These are phyloP conservation scores for Odontamblyopus rebecca DNA, from an alignment of 2,797 vertebrate genomes.

Conservation along the genomic window DNA sequence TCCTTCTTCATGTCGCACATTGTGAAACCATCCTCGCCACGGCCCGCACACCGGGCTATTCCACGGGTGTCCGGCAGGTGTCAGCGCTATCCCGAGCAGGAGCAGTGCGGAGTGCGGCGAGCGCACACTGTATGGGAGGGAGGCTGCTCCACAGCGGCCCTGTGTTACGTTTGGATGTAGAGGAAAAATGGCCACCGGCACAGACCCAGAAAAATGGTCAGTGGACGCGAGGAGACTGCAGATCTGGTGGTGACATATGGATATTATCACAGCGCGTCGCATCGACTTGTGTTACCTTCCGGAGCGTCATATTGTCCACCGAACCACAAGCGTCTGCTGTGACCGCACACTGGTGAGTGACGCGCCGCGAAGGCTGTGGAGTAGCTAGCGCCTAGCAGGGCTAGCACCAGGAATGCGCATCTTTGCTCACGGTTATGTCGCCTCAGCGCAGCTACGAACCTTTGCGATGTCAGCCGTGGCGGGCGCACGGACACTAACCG, in stretches of 20 bases:
- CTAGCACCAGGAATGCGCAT: conserved; percentile 52
- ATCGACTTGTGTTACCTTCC: conserved; percentile 29
- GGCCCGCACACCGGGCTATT: neutral
- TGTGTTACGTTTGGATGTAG: conserved; percentile 67
- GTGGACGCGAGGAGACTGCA: conserved; percentile 49
- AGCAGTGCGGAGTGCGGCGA: conserved; percentile 26
- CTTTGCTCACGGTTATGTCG: conserved; percentile 9
- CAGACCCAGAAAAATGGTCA: conserved; percentile 53
- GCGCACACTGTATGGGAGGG: neutral
- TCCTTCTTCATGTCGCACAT: too few species aligned
- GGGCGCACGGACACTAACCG: rapidly evolving
- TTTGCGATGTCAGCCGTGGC: neutral
- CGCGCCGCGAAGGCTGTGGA: conserved; percentile 26
- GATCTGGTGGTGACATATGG: conserved; percentile 68
- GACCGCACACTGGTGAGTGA: conserved; percentile 56
- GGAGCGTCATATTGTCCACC: conserved; percentile 22
- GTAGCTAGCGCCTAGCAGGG: conserved; percentile 45
- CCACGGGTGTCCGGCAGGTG: conserved; percentile 8
- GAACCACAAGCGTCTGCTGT: conserved; percentile 31
- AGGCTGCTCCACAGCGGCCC: conserved; percentile 30
- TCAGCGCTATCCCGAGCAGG: neutral
- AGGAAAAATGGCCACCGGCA: conserved; percentile 80
- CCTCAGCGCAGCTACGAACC: neutral
- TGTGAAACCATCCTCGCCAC: too few species aligned
- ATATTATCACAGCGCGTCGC: conserved; percentile 45